These are phyloP conservation scores for Macheiramphus alcinus DNA, from an alignment of 2,113 vertebrate species.

Conservation along the genomic window DNA sequence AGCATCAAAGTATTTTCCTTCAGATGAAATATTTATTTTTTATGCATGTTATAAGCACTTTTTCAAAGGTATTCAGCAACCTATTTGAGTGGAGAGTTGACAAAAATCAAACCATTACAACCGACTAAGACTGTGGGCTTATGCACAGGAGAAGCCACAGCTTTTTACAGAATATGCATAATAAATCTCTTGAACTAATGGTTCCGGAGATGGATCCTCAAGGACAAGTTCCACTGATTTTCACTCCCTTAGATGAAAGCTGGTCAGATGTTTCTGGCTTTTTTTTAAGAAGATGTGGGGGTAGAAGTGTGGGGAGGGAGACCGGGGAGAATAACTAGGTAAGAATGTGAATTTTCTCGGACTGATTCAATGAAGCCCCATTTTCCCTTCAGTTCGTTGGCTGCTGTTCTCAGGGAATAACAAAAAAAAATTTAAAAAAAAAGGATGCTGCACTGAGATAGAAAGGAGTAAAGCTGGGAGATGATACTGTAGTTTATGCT, in stretches of 20 bases:
- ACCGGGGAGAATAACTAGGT: conserved; percentile 1
- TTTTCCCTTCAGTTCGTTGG: not conserved
- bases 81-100: conserved; percentile 54
- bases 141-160: conserved; percentile 51
- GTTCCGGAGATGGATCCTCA: conserved; percentile 24
- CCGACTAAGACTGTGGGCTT: conserved; percentile 24
- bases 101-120: conserved; percentile 62
- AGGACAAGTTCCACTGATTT: conserved; percentile 59
- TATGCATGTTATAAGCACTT: conserved; percentile 39
- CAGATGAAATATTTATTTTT: conserved; percentile 60
- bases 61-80: conserved; percentile 54
- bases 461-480: not conserved
- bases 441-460: not conserved
- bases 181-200: conserved; percentile 45
- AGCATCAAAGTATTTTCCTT: conserved; percentile 63
- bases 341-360: conserved; percentile 47
- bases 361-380: not conserved
- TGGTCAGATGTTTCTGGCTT: conserved; percentile 41
- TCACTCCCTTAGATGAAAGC: conserved; percentile 49
- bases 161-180: conserved; percentile 46
- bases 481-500: conserved; percentile 14
- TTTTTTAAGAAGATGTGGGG: not conserved
- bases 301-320: not conserved
- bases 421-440: not conserved
- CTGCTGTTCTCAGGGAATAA: conserved; percentile 3